These are phyloP conservation scores for Bubalus kerabau DNA, from an alignment of 2,113 vertebrate species.

Conservation along the genomic window DNA sequence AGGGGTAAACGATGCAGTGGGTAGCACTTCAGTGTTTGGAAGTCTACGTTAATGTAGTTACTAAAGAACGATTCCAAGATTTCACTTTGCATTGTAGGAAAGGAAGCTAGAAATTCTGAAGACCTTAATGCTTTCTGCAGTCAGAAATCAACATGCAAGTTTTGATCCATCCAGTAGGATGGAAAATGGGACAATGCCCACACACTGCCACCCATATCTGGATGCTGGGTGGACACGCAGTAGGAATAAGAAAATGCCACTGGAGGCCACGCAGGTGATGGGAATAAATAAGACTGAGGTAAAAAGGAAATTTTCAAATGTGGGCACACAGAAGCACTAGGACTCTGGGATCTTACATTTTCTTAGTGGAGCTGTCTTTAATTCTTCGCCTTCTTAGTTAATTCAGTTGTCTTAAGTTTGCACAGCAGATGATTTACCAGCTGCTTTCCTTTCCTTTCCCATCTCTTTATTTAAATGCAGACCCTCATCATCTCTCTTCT, in stretches of 20 bases:
- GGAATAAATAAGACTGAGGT: not conserved
- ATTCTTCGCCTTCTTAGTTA: not conserved
- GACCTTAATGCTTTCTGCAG: not conserved
- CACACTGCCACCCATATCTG: too few relatives aligned
- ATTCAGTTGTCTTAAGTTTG: not conserved
- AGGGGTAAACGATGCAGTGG: not conserved
- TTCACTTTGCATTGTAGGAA: not conserved
- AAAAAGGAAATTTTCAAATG: not conserved
- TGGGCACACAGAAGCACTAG: not conserved
- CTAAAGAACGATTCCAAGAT: not conserved
- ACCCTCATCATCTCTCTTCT: not conserved
- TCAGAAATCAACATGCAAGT: not conserved
- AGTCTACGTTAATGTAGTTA: not conserved
- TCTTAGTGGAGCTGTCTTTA: not conserved
- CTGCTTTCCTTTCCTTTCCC: not conserved
- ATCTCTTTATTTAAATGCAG: not conserved
- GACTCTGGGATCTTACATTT: not conserved
- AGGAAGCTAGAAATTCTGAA: not conserved
- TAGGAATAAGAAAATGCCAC: not conserved
- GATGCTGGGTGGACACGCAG: not conserved
- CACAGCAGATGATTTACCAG: not conserved
- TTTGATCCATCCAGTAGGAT: not conserved
- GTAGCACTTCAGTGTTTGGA: not conserved
- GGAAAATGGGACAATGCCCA: fast-evolving
- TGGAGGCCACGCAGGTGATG: not conserved